These are phyloP conservation scores for Apocrypta bakeri DNA, from an alignment of 1,140 invertebrate genomes.

Conservation along the genomic window DNA sequence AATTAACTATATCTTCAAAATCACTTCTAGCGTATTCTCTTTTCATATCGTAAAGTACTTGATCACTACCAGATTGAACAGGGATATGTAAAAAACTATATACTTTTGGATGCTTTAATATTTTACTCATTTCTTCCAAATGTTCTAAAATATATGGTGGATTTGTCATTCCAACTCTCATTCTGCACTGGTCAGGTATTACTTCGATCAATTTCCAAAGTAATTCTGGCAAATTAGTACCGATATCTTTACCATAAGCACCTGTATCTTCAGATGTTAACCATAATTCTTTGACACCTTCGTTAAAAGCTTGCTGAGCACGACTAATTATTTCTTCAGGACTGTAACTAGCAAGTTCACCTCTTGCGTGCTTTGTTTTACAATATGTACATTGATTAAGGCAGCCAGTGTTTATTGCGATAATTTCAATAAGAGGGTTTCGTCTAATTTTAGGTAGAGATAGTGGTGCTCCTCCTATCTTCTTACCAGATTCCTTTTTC, in stretches of 20 bases:
- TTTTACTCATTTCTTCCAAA: constrained; percentile 92
- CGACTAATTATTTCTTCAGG: constrained; percentile 88
- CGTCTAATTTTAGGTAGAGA: constrained; percentile 94
- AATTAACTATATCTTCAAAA: constrained; percentile 93
- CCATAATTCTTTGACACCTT: constrained; percentile 98
- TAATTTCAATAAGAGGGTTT: constrained; percentile 98
- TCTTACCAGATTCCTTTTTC: constrained; percentile 87
- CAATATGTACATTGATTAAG: constrained; percentile 99
- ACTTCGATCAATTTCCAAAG: constrained; percentile 91
- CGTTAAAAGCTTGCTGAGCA: constrained; percentile 88
- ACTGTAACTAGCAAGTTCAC: constrained; percentile 95
- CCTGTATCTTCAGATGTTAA: constrained; percentile 98
- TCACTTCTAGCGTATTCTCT: constrained; percentile 93
- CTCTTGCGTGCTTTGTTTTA: constrained; percentile 98
- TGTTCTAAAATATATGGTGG: constrained; percentile 98
- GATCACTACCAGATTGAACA: constrained; percentile 96
- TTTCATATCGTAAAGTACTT: constrained; percentile 96
- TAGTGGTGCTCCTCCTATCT: constrained; percentile 90
- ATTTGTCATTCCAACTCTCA: constrained; percentile 97
- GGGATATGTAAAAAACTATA: constrained; percentile 98
- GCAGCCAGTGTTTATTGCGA: constrained; percentile 98
- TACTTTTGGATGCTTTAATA: constrained; percentile 91
- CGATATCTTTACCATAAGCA: constrained; percentile 96
- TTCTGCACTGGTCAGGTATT: constrained; percentile 92
- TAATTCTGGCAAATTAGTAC: constrained; percentile 89